These are phyloP conservation scores for Larimichthys crocea DNA, from an alignment of 2,113 vertebrate genomes.

Conservation along the genomic window DNA sequence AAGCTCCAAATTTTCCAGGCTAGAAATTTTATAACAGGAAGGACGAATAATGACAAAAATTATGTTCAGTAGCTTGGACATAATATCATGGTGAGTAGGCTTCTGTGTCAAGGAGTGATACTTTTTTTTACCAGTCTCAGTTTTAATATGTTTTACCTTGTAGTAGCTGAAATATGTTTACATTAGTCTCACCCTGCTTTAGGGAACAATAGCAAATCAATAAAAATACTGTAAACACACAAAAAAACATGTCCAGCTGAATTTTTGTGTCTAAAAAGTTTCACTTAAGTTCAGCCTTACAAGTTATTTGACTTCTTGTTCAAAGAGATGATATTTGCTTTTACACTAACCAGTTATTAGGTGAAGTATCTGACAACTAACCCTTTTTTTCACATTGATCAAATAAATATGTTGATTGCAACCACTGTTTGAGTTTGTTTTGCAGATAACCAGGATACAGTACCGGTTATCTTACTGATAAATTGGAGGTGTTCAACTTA, in stretches of 20 bases:
- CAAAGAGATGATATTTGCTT: too few species aligned
- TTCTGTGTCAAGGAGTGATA: slow-evolving; percentile 39
- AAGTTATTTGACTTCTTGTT: too few species aligned
- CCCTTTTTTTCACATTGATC: background rate
- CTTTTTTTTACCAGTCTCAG: slow-evolving; percentile 12
- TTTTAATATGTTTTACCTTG: slow-evolving; percentile 7
- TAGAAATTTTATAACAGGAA: slow-evolving; percentile 57
- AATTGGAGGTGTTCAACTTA: background rate
- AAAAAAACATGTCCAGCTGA: background rate
- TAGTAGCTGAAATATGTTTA: slow-evolving; percentile 2
- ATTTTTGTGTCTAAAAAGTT: too few species aligned
- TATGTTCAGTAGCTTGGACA: slow-evolving; percentile 54
- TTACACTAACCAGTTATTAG: too few species aligned
- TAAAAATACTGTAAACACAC: background rate
- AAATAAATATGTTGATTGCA: background rate
- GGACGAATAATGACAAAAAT: slow-evolving; percentile 61
- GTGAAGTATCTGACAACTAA: too few species aligned
- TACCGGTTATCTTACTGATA: background rate
- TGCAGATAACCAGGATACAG: background rate
- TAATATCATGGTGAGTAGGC: slow-evolving; percentile 57
- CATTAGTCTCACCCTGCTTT: background rate
- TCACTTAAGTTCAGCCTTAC: too few species aligned
- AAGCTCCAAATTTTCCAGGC: slow-evolving; percentile 58
- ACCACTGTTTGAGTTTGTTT: too few species aligned
- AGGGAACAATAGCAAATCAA: background rate